Evolutionary conservation across 2,888 invertebrate genomes (phyloP).

Genomic region (Strigamia maritima): DNA sequence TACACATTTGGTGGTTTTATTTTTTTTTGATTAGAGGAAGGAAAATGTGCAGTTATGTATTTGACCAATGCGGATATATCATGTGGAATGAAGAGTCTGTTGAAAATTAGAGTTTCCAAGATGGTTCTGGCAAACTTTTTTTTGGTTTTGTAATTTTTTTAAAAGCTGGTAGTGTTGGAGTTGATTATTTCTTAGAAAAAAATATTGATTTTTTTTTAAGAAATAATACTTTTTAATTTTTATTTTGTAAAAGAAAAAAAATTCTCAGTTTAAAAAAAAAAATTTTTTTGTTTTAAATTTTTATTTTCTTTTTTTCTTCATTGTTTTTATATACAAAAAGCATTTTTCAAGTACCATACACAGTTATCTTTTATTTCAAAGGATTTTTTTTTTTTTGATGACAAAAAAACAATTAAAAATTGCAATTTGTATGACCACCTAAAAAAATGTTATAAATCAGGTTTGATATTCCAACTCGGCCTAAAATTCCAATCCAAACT

Average conservation of each 20-base stretch:
- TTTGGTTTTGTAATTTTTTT: neutral
- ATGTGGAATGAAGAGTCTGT: neutral
- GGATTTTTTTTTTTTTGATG: constrained; percentile 2
- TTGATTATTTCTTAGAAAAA: neutral
- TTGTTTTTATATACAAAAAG: neutral
- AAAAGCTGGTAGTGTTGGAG: neutral
- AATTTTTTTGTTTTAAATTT: neutral
- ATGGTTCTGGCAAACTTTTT: neutral
- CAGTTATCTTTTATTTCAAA: constrained; percentile 29
- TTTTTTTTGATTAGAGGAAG: neutral
- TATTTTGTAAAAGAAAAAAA: neutral
- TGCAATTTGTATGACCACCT: neutral
- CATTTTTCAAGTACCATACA: neutral
- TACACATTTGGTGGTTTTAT: neutral
- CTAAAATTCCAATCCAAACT: neutral
- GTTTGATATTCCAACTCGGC: neutral
- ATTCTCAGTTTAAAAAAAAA: neutral
- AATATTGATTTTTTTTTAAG: neutral
- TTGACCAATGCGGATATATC: neutral
- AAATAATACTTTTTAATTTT: neutral
- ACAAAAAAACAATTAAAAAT: constrained; percentile 13
- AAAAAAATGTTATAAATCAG: constrained; percentile 21
- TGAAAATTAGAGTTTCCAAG: neutral
- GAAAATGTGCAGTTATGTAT: neutral
- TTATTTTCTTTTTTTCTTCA: neutral